A percentile compares a stretch with the other conserved stretches of the same genome.
phyloP scores from a whole-genome alignment of 2,797 vertebrate species.

The Phyllotis vaccarum region DNA sequence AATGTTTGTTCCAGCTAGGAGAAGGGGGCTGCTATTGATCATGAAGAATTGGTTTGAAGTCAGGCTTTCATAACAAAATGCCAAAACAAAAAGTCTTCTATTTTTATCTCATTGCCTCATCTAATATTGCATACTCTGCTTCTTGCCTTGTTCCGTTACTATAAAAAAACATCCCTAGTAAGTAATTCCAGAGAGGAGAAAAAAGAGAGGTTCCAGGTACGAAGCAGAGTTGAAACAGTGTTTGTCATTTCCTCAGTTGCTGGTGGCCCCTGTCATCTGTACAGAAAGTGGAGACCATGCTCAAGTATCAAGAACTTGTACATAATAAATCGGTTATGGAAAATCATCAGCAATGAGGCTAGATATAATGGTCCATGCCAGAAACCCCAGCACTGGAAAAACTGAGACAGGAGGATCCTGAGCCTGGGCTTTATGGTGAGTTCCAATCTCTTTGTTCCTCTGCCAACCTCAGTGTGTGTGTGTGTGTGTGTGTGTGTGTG shows the following conservation, averaged over 20 bases:
- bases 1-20: background rate
- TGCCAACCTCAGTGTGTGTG: background rate
- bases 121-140: background rate
- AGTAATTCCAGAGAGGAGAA: background rate
- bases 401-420: background rate
- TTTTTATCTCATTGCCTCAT: conserved; percentile 35
- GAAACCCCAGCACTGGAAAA: background rate
- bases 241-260: background rate
- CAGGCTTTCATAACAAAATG: conserved; percentile 26
- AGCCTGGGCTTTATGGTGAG: background rate
- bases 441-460: background rate
- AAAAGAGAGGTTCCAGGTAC: background rate
- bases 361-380: background rate
- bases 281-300: background rate
- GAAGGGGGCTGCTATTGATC: background rate
- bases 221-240: background rate
- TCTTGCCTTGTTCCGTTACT: background rate
- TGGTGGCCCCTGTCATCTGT: background rate
- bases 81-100: conserved; percentile 7
- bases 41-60: conserved; percentile 16
- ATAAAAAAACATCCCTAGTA: background rate
- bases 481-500: background rate
- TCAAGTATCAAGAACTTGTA: background rate
- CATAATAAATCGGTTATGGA: background rate
- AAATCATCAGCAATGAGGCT: background rate